Conservation (phyloP, 2,113 vertebrate genomes). For the chimpanzee (Pan troglodytes) region NHGRI_mPanTro3-v2.1_pri NC_072401.2:121493501-121494000, state of each 20-base stretch:
- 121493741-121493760: slow-evolving; percentile 71
- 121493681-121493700: slow-evolving; percentile 77
- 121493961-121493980: slow-evolving; percentile 23
- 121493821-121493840: background rate
- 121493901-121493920: slow-evolving; percentile 16
- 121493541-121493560: slow-evolving; percentile 79
- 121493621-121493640: slow-evolving; percentile 65
- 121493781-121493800: slow-evolving; percentile 21
- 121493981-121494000: background rate
- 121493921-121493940: slow-evolving; percentile 23
- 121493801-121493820: background rate
- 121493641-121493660: slow-evolving; percentile 62
- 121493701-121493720: slow-evolving; percentile 77
- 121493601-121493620: slow-evolving; percentile 77
- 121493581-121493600: slow-evolving; percentile 77
- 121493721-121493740: slow-evolving; percentile 64
- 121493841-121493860: background rate
- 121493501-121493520: slow-evolving; percentile 59
- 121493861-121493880: slow-evolving; percentile 49
- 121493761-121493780: slow-evolving; percentile 62
- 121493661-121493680: slow-evolving; percentile 58
- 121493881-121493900: slow-evolving; percentile 43
- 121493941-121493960: background rate
- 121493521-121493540: slow-evolving; percentile 63
- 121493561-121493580: slow-evolving; percentile 66